phyloP scores from a whole-genome alignment of 2,113 vertebrate species.

The Tauraco erythrolophus region DNA sequence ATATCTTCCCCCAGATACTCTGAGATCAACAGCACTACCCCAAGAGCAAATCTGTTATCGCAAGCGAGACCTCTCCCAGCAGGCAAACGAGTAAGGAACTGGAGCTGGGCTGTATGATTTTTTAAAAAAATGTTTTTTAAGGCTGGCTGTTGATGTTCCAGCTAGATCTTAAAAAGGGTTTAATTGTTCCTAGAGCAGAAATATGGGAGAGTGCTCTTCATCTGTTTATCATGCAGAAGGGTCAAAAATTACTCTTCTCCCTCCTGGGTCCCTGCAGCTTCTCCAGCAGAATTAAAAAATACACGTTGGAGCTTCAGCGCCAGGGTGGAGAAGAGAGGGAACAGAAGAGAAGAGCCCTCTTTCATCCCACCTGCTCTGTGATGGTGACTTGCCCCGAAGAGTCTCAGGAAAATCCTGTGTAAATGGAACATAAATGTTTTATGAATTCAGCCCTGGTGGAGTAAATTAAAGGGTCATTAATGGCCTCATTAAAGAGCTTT shows the following conservation, averaged over 20 bases:
- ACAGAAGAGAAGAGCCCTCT: background rate
- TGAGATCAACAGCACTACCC: background rate
- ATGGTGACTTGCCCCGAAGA: constrained; percentile 55
- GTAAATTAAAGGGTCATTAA: constrained; percentile 79
- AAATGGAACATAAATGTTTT: constrained; percentile 76
- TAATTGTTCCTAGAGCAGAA: background rate
- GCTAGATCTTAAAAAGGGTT: background rate
- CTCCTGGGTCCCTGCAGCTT: background rate
- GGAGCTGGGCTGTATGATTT: background rate
- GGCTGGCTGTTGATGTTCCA: background rate
- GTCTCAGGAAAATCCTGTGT: constrained; percentile 70
- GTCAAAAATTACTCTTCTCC: constrained; percentile 6
- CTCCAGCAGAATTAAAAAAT: constrained; percentile 28
- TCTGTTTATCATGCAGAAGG: constrained; percentile 32
- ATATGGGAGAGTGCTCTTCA: background rate
- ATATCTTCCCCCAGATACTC: background rate
- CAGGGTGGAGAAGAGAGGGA: background rate
- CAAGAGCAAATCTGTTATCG: background rate
- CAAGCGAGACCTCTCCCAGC: background rate
- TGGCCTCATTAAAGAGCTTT: constrained; percentile 72
- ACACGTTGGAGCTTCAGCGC: background rate
- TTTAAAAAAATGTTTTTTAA: background rate
- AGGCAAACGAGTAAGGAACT: background rate
- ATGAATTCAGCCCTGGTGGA: constrained; percentile 75
- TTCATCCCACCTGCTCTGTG: constrained; percentile 36